Evolutionary conservation across 2,888 invertebrate genomes (phyloP), one percentile per base, ranked within the genome.

Genomic region (Agriopis aurantiaria): DNA sequence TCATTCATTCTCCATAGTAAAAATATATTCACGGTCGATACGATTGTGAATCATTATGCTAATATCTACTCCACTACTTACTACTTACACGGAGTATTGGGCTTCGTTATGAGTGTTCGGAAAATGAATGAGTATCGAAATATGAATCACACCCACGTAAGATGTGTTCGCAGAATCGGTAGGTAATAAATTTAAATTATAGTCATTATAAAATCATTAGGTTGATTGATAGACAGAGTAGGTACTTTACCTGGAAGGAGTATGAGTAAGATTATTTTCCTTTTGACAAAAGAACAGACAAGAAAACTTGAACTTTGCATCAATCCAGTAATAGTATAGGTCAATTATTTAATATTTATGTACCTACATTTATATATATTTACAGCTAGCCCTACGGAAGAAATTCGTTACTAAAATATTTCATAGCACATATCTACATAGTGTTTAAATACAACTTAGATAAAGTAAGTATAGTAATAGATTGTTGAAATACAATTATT

Each of bases 21-120:
- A n/a, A n/a, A n/a, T n/a, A n/a, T n/a, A n/a, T n/a, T 88, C 86
- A 86, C 74, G 82, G 87, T 74, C 83, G 61, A 61, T 63, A 65
- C 51, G 23, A 68, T 46, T 49, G 82, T 90, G 89, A 91, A 78
- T 91, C 91, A 91, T 75, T 81, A 83, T 84, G 83, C 80, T 82
- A 87, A 87, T 84, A 11, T n/a, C 60, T 80, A 83, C 77, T 72
- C 76, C 73, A 73, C 79, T 79, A 78, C 79, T 79, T 82, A 85
- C 82, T 81, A 83, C 83, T 69, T 56, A 58, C 33, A 45, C 9
- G 41, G 8, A 55, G 41, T 56, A 45, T 81, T 73, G 72, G 69
- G 46, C 76, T 79, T 82, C 80, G 75, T 72, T 77, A 78, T 78
- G 78, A 80, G 73, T 82, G 66, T 77, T 65, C 72, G 75, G 71